Base-by-base conservation (phyloP, 2,888 invertebrate genomes). In the Deroplatys truncata region DNA sequence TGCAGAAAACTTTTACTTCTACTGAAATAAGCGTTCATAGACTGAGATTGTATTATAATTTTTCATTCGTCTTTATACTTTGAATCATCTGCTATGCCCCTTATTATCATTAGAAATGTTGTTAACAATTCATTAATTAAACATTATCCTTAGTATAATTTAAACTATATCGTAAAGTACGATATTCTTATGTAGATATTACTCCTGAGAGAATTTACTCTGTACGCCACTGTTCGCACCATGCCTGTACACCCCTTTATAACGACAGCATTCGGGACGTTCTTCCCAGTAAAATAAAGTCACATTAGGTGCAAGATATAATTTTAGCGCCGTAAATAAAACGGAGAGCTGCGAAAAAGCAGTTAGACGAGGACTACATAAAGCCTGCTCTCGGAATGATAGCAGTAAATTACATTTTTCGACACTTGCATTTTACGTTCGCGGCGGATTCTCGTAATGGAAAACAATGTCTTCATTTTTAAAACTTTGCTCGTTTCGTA, bases 241-340 rank as follows among this genome's bases (percentile, higher is more conserved):
- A 72, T 20, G 56, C 20, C 20, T 72, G 56, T 72, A 72, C 56
- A 72, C 56, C 56, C 56, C 56, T 72, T 72, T 72, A 20, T 72
- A 72, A 72, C 56, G 56, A 72, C 56, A 72, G 56, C 56, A 25
- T 72, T 20, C 56, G 20, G 56, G 20, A 72, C 56, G 56, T 72
- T 72, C 56, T 72, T 72, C 56, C 25, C 56, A 72, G 56, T 72
- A 72, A 72, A 72, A 29, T 86, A 82, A 31, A 28, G 29, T 31
- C 20, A 29, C 29, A 28, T 28, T 20, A 82, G 28, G 83, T 87
- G 56, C 56, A 87, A 87, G 35, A 83, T 87, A 83, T 72, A n/a
- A 87, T 87, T 87, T 83, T 83, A 87, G 82, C 82, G 83, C 43
- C 83, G 87, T 87, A 87, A 87, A 87, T 87, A 87, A 87, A 87